These are phyloP conservation scores for Temnothorax curvispinosus DNA, from an alignment of 1,140 invertebrate species.

Conservation along the genomic window DNA sequence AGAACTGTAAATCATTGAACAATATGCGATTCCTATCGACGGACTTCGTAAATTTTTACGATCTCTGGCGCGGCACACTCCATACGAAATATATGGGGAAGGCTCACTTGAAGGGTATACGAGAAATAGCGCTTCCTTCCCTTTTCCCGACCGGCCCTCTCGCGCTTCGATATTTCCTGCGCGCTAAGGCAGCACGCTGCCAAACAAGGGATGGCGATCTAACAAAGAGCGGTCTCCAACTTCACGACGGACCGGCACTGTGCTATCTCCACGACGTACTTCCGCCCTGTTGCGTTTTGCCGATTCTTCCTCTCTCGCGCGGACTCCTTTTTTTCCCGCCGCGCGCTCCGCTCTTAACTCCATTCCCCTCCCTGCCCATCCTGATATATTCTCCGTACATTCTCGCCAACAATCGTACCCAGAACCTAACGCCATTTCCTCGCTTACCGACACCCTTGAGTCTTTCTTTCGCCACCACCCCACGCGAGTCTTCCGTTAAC, in stretches of 20 bases:
- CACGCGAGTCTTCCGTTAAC: conserved; percentile 36
- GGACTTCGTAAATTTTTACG: conserved; percentile 52
- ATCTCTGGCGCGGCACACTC: background rate
- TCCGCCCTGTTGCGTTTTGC: conserved; percentile 79
- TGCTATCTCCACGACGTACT: conserved; percentile 75
- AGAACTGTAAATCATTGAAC: conserved; percentile 37
- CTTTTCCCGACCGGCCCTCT: background rate
- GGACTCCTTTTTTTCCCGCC: conserved; percentile 24
- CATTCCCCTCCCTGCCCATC: background rate
- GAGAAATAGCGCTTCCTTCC: background rate
- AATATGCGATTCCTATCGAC: conserved; percentile 31
- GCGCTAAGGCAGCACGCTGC: conserved; percentile 40
- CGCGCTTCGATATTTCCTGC: conserved; percentile 46
- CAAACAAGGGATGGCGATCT: conserved; percentile 62
- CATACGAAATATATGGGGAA: background rate
- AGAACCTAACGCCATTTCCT: conserved; percentile 44
- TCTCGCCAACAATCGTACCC: conserved; percentile 55
- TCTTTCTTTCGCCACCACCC: conserved; percentile 9
- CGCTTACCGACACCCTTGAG: conserved; percentile 45
- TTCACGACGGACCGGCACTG: conserved; percentile 57
- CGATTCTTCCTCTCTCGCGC: conserved; percentile 55
- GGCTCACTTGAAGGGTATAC: background rate
- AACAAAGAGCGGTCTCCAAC: conserved; percentile 70
- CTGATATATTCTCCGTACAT: conserved; percentile 7
- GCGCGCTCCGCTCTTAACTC: conserved; percentile 38